Evolutionary conservation across 2,888 invertebrate genomes (phyloP), one percentile per base, ranked within the genome.

Genomic region (Trypoxylon attenuatum): DNA sequence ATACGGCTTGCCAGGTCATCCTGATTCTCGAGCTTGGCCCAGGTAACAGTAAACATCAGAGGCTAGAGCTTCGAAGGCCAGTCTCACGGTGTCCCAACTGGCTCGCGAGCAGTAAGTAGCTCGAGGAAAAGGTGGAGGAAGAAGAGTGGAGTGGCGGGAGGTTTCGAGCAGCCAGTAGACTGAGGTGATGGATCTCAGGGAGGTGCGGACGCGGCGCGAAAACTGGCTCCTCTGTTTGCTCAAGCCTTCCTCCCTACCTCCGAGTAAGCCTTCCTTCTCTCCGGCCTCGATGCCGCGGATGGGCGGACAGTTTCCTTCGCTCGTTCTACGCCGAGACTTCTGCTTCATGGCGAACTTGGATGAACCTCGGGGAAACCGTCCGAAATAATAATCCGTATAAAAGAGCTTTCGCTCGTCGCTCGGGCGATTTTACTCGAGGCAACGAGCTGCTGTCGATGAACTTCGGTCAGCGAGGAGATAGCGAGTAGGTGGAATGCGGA

Each of bases 221-320:
- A 82, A 81, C 77, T 77, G 78, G 79, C 78, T 82, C 75, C 74
- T 78, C 80, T 82, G 80, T 82, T 82, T 82, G 76, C 69, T 75
- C 76, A 82, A 81, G 78, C 76, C 65, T 77, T 71, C 69, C 62
- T 69, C 13, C 67, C 73, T 71, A 70, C 74, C 70, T 77, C 63
- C 69, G 58, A 62, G 46, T 13, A 33, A 29, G 65, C 69, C 50
- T 63, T 69, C 60, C 27, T 38, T 39, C 27, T 41, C 51, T n/a
- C 45, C 46, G 54, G 42, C 46, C 58, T 25, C n/a, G n/a, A 27
- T 2, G 27, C 27, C 27, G 33, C 5, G 33, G 33, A 33, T n/a
- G 76, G 81, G 78, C 81, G 81, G 80, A 78, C 78, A 76, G 76
- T 74, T 10, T 69, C 63, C 61, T 69, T 61, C 53, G 51, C 56